Evolutionary conservation across 92 coral and sea anemone species (phyloP).

Genomic region (Epizoanthus rinbou): DNA sequence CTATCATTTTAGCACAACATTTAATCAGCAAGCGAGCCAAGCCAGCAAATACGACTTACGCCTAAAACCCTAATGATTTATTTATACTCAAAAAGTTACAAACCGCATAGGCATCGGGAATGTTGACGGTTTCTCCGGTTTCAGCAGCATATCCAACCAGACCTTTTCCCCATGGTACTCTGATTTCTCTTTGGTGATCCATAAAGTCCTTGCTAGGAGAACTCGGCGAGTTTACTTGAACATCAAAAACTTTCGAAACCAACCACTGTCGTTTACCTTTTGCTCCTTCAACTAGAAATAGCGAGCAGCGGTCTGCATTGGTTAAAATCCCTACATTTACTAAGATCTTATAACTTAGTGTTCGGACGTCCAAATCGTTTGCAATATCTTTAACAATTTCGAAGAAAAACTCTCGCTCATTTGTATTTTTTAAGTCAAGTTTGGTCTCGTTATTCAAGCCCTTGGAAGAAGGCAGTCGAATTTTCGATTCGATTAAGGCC

Average conservation of each 20-base stretch:
- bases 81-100: conserved; percentile 73
- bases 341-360: conserved; percentile 96
- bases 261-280: conserved; percentile 92
- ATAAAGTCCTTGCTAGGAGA: conserved; percentile 80
- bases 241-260: conserved; percentile 98
- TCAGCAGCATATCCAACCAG: conserved; percentile 98
- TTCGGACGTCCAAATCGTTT: conserved; percentile 90
- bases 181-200: conserved; percentile 84
- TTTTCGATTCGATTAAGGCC: conserved; percentile 94
- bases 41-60: conserved; percentile 74
- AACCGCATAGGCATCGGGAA: conserved; percentile 99
- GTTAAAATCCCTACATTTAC: conserved; percentile 99
- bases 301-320: conserved; percentile 98
- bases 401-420: conserved; percentile 96
- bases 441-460: conserved; percentile 92
- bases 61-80: conserved; percentile 84
- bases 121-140: conserved; percentile 98
- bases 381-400: conserved; percentile 99
- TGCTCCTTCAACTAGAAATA: conserved; percentile 97
- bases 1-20: conserved; percentile 53
- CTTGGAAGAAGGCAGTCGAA: conserved; percentile 87
- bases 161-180: conserved; percentile 99
- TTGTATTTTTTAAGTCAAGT: conserved; percentile 89
- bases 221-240: conserved; percentile 82
- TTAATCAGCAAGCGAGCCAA: conserved; percentile 54